Percentiles rank a stretch among this genome's conserved stretches.
Conservation (phyloP, 2,888 invertebrate genomes). For the Allophyes oxyacanthae region DNA sequence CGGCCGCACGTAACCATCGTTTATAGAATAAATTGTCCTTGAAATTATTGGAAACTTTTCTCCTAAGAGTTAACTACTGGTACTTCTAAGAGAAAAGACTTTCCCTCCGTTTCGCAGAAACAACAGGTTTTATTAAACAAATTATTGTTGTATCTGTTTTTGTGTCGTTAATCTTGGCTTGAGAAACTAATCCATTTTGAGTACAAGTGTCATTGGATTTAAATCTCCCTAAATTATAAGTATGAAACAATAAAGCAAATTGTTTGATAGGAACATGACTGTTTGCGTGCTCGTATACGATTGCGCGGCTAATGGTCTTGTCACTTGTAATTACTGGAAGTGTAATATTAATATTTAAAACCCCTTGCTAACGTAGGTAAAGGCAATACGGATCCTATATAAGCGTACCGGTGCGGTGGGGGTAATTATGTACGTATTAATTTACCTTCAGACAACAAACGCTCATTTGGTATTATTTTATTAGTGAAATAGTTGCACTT, state of each 20-base stretch:
- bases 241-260: slow-evolving; percentile 1
- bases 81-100: slow-evolving; percentile 33
- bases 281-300: background rate
- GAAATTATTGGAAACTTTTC: slow-evolving; percentile 54
- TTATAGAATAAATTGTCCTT: slow-evolving; percentile 57
- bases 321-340: slow-evolving; percentile 31
- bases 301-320: slow-evolving; percentile 19
- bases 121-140: slow-evolving; percentile 4
- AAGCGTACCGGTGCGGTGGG: too few species aligned
- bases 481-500: too few species aligned
- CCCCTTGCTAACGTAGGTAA: slow-evolving; percentile 9
- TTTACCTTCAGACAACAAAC: too few species aligned
- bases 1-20: slow-evolving; percentile 47
- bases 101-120: slow-evolving; percentile 20
- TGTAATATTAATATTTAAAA: slow-evolving; percentile 42
- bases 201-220: too few species aligned
- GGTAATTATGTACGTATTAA: too few species aligned
- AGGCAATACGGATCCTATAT: too few species aligned
- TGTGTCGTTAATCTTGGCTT: background rate
- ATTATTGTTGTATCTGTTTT: background rate
- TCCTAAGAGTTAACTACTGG: slow-evolving; percentile 2
- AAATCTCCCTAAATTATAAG: too few species aligned
- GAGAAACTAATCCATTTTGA: too few species aligned
- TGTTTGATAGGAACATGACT: slow-evolving; percentile 3
- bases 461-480: too few species aligned